Evolutionary conservation across 2,797 vertebrate genomes (phyloP).

Genomic region (Ceryle rudis): DNA sequence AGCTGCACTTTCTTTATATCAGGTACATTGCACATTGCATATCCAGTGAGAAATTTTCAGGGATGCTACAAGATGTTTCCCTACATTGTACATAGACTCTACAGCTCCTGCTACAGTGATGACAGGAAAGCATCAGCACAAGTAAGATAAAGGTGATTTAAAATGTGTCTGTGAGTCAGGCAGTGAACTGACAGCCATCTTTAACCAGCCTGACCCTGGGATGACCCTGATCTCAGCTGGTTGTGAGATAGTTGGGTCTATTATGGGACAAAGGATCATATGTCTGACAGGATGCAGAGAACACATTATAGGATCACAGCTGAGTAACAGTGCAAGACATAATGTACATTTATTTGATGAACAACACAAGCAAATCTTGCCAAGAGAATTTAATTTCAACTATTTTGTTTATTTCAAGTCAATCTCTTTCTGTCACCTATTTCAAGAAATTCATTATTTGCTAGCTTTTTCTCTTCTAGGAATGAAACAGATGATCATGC

Average conservation of each 20-base stretch:
- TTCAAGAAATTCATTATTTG: slow-evolving; percentile 54
- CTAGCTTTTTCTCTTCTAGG: slow-evolving; percentile 41
- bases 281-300: slow-evolving; percentile 74
- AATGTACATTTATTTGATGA: slow-evolving; percentile 61
- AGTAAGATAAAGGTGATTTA: slow-evolving; percentile 79
- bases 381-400: slow-evolving; percentile 68
- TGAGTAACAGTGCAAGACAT: slow-evolving; percentile 71
- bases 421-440: slow-evolving; percentile 26
- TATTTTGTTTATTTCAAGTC: slow-evolving; percentile 67
- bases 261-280: slow-evolving; percentile 76
- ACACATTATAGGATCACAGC: slow-evolving; percentile 72
- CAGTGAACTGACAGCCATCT: slow-evolving; percentile 82
- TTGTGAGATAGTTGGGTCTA: slow-evolving; percentile 75
- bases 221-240: slow-evolving; percentile 83
- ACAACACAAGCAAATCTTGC: slow-evolving; percentile 61
- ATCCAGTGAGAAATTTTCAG: slow-evolving; percentile 35
- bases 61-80: neutral
- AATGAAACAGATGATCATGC: slow-evolving; percentile 17
- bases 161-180: slow-evolving; percentile 70
- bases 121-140: slow-evolving; percentile 74
- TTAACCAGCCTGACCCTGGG: slow-evolving; percentile 81
- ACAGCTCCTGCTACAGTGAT: slow-evolving; percentile 55
- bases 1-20: neutral
- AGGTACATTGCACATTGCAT: neutral
- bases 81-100: slow-evolving; percentile 7